Conservation (phyloP, 2,113 vertebrate species). For the Bujurquina vittata region DNA sequence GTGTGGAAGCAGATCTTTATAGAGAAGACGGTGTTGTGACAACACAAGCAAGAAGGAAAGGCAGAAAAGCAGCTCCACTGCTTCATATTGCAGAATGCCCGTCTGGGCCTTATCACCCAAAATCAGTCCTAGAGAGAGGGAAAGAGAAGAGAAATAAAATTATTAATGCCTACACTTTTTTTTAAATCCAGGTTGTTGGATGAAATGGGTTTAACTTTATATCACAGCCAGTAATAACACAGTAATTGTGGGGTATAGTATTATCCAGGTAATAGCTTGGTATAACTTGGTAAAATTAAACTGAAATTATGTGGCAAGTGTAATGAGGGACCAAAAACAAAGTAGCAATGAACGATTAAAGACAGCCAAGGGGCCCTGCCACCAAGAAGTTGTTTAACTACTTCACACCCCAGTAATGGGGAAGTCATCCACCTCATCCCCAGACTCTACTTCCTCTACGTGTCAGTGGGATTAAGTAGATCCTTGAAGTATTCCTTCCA, state of each 20-base stretch:
- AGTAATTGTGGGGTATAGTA: not conserved
- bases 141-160: not conserved
- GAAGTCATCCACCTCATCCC: too few relatives aligned
- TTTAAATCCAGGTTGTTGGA: not conserved
- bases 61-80: slow-evolving; percentile 79
- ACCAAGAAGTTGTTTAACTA: too few relatives aligned
- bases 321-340: not conserved
- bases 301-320: not conserved
- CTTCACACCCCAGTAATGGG: too few relatives aligned
- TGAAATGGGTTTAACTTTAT: not conserved
- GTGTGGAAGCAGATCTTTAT: slow-evolving; percentile 64
- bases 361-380: not conserved
- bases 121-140: slow-evolving; percentile 39
- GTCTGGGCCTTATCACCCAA: slow-evolving; percentile 51
- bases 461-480: too few relatives aligned
- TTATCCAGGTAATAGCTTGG: not conserved
- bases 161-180: not conserved
- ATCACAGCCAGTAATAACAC: not conserved
- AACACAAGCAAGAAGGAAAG: slow-evolving; percentile 73
- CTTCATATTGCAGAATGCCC: slow-evolving; percentile 69
- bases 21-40: slow-evolving; percentile 56
- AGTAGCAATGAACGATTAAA: not conserved
- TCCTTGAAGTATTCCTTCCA: too few relatives aligned
- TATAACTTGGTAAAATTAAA: not conserved
- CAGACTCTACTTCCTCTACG: too few relatives aligned